A percentile compares a stretch with the other conserved stretches of the same genome.
These are phyloP conservation scores for Thelaira solivaga DNA, from an alignment of 2,888 invertebrate species.

Conservation along the genomic window DNA sequence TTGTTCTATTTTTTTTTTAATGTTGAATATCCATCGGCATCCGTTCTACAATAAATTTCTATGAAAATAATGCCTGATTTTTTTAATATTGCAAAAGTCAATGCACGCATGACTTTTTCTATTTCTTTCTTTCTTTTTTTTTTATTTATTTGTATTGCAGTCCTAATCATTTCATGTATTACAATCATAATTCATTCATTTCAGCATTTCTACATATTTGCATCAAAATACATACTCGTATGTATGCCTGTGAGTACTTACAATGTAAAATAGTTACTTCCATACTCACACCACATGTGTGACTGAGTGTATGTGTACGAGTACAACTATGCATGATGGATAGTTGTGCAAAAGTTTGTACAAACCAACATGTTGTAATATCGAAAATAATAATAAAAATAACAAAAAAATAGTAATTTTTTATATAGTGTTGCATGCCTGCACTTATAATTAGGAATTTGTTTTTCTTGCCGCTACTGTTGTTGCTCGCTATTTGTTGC, in stretches of 20 bases:
- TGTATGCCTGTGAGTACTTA: no score
- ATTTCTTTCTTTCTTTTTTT: background rate
- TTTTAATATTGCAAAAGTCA: conserved; percentile 40
- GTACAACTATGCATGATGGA: no score
- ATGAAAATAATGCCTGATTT: background rate
- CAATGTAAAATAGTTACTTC: background rate
- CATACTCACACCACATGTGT: background rate
- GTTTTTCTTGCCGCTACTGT: background rate
- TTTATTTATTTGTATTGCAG: conserved; percentile 6
- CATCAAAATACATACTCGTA: conserved; percentile 9
- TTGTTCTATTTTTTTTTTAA: no score
- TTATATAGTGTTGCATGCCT: conserved; percentile 61
- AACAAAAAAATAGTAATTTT: conserved; percentile 18
- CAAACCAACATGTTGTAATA: conserved; percentile 52
- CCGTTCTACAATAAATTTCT: conserved; percentile 41
- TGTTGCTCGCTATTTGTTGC: conserved; percentile 13
- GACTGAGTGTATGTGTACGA: conserved; percentile 11
- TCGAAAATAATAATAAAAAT: conserved; percentile 24
- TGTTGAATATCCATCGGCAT: no score
- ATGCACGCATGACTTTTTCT: conserved; percentile 36
- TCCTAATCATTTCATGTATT: conserved; percentile 51
- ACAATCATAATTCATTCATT: conserved; percentile 61
- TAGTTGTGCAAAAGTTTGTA: no score
- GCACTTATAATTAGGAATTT: conserved; percentile 45
- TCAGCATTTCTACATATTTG: conserved; percentile 24